Percentiles rank a stretch among this genome's conserved stretches.
Conservation (phyloP, 2,113 vertebrate genomes). For the Clarias macrocephalus region DNA sequence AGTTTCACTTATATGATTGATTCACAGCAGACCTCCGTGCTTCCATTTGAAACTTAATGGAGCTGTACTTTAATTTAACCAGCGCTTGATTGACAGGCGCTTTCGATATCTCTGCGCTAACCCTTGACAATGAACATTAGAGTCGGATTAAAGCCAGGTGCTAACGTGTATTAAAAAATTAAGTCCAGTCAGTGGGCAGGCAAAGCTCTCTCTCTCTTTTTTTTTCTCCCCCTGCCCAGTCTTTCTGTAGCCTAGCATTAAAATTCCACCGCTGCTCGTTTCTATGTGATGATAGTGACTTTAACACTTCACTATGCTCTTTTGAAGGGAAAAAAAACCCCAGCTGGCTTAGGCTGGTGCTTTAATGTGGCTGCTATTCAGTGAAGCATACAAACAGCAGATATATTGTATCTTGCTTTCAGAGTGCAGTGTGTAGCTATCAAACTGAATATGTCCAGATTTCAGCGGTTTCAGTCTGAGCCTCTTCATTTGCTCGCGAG, state of each 20-base stretch:
- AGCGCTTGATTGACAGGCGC: conserved; percentile 75
- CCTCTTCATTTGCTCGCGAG: conserved; percentile 34
- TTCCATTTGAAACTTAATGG: conserved; percentile 76
- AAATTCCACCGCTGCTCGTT: conserved; percentile 66
- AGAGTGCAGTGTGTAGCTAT: conserved; percentile 63
- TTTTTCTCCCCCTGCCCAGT: conserved; percentile 27
- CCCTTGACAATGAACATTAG: conserved; percentile 79
- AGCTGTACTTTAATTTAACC: conserved; percentile 80
- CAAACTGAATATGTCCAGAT: conserved; percentile 55
- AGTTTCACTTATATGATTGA: conserved; percentile 75
- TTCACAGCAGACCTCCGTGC: conserved; percentile 70
- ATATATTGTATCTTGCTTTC: conserved; percentile 41
- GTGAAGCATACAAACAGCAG: conserved; percentile 65
- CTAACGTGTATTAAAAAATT: conserved; percentile 79
- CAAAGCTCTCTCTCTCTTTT: conserved; percentile 55
- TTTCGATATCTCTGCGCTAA: conserved; percentile 79
- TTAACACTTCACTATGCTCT: conserved; percentile 67
- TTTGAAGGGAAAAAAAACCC: conserved; percentile 57
- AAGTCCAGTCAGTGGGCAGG: conserved; percentile 73
- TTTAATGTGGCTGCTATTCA: conserved; percentile 46
- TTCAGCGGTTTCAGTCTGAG: conserved; percentile 58
- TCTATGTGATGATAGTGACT: conserved; percentile 65
- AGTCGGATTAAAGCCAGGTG: conserved; percentile 77
- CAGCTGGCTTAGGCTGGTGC: background rate
- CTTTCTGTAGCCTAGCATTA: conserved; percentile 59